Conservation (phyloP, 1,140 invertebrate genomes). For the Drosophila chauvacae region DNA sequence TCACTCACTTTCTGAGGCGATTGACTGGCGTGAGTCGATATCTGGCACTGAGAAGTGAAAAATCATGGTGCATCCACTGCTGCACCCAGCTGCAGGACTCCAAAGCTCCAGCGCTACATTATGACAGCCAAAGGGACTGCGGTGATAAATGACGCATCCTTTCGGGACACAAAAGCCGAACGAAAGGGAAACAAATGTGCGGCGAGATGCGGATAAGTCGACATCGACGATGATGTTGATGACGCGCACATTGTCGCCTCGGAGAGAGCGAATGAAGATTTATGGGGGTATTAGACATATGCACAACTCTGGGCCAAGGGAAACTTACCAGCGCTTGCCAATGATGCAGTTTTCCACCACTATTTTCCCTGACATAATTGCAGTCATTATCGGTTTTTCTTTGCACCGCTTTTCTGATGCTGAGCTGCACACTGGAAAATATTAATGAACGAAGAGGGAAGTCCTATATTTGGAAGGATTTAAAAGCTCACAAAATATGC, state of each 20-base stretch:
- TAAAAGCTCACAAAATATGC: too few species aligned
- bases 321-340: not conserved
- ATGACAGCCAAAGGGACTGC: conserved; percentile 68
- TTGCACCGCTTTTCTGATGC: not conserved
- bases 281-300: conserved; percentile 71
- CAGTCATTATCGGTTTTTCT: conserved; percentile 9
- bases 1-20: conserved; percentile 37
- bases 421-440: not conserved
- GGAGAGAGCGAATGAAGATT: conserved; percentile 74
- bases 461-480: not conserved
- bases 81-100: conserved; percentile 32
- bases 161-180: conserved; percentile 57
- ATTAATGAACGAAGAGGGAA: not conserved
- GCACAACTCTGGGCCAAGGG: conserved; percentile 6
- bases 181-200: conserved; percentile 67
- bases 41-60: conserved; percentile 65
- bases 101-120: conserved; percentile 35
- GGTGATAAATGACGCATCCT: conserved; percentile 78
- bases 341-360: conserved; percentile 1
- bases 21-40: conserved; percentile 47
- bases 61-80: conserved; percentile 54
- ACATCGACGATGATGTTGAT: conserved; percentile 47
- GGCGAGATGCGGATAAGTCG: conserved; percentile 48
- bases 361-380: conserved; percentile 20
- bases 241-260: conserved; percentile 55